Evolutionary conservation across 2,113 vertebrate genomes (phyloP), one percentile per base, ranked within the genome.

Genomic region (Tyto alba): DNA sequence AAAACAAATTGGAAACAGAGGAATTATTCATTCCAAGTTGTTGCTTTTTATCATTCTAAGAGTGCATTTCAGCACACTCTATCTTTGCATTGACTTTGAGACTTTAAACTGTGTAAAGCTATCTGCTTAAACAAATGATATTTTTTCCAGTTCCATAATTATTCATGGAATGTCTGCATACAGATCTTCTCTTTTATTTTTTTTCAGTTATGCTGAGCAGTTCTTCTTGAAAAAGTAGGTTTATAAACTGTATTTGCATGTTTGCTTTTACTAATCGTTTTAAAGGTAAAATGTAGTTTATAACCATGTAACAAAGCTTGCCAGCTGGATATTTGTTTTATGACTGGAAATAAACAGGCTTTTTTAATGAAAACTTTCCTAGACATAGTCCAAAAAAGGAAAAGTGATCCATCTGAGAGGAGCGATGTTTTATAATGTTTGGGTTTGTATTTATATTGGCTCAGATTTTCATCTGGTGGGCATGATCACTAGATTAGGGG

Each of bases 151-250:
- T 90, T 53, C 45, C 66, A 93, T 93, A 41, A 80, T 95, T 95
- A 71, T 77, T 80, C n/a, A 60, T 72, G 38, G 40, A 88, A 95
- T 94, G 41, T 83, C 84, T 93, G 92, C 91, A 94, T 75, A 86
- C 1, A 3, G 56, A 68, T 95, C n/a, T 88, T 84, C 78, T 96
- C 76, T 85, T 62, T 56, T 88, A 26, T 88, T 93, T 89, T 74
- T 77, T 95, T 92, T 27, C 93, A 98, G 98, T 93, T 97, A 83
- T 95, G 95, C 95, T 92, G 95, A 97, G 88, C 89, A 94, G 75
- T 89, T 97, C 63, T 97, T 97, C 77, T 68, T 79, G 66, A 95
- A 97, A 96, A 98, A 97, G 98, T 98, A 98, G 92, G 97, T 98
- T 96, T 97, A 87, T 90, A 96, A 96, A 89, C 74, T 74, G 47